Base-by-base conservation (phyloP, 1,140 invertebrate species). In the Drosophila nasuta region DNA sequence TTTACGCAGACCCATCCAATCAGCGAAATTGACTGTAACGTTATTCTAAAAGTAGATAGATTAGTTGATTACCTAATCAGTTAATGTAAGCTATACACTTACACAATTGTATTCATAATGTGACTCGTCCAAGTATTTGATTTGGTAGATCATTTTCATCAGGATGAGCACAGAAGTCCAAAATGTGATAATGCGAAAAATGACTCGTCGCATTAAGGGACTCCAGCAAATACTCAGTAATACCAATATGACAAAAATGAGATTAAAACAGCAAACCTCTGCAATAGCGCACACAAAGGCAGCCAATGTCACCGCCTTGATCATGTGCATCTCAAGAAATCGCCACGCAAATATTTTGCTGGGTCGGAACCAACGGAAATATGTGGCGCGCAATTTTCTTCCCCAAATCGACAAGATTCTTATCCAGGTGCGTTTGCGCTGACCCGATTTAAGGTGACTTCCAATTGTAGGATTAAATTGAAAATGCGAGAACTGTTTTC, bases 61-160 rank as follows among this genome's bases (percentile, higher is more conserved):
- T 38, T 38, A 38, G 35, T 38, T 7, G 7, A 10, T 51, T 43
- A 13, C 41, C 13, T 38, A 13, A 1, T 13, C 1, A n/a, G n/a
- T 2, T 4, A 43, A 4, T 13, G 41, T 15, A 43, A 43, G 41
- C 38, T 13, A 38, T 10, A 6, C 20, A 5, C 30, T 82, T 87
- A 87, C 82, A 43, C 82, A 87, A 63, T 51, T 41, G 33, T 54
- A 87, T 20, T 87, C 17, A 25, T 82, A 87, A 48, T 94, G 93
- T 3, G 94, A 93, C 71, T 96, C 95, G 71, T 96, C 93, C 60
- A 99, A 96, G 82, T 98, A 97, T 51, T 97, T 94, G 54, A 99
- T 97, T 93, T 99, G 98, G 93, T 98, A 99, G 6, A 98, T 95
- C 98, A 99, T 99, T 93, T 98, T 97, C 1, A 95, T 94, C 43